These are phyloP conservation scores for Pseudobourletiella spinata DNA, from an alignment of 1,140 invertebrate species.

Conservation along the genomic window DNA sequence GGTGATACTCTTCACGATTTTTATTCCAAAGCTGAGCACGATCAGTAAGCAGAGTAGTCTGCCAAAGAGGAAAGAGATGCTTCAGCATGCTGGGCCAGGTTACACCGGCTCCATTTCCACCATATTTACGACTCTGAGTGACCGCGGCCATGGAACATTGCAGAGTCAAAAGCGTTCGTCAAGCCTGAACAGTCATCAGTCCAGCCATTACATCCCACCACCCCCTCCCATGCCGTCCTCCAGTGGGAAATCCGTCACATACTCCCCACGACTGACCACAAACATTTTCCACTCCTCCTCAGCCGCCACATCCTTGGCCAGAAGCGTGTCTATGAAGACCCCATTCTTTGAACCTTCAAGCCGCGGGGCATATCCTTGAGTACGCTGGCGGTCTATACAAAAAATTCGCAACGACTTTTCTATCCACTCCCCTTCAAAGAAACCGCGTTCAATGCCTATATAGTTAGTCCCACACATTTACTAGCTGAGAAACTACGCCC, in stretches of 20 bases:
- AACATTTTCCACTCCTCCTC: conserved; percentile 35
- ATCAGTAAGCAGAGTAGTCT: conserved; percentile 37
- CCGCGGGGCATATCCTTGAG: conserved; percentile 34
- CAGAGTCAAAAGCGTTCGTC: conserved; percentile 29
- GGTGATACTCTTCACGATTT: conserved; percentile 39
- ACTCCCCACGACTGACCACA: conserved; percentile 31
- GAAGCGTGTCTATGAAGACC: conserved; percentile 36
- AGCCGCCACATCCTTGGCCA: conserved; percentile 31
- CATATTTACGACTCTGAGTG: conserved; percentile 36
- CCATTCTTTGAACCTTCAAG: conserved; percentile 26
- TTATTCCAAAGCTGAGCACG: conserved; percentile 40
- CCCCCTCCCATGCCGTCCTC: conserved; percentile 20
- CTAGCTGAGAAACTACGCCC: no score
- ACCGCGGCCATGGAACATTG: conserved; percentile 29
- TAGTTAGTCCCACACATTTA: no score
- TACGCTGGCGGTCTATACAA: background rate
- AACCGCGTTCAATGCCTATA: no score
- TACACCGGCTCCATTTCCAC: conserved; percentile 36
- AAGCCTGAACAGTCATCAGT: conserved; percentile 4
- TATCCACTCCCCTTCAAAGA: no score
- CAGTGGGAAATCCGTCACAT: conserved; percentile 30
- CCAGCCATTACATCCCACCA: conserved; percentile 21
- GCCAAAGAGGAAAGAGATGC: conserved; percentile 33
- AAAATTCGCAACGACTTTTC: no score
- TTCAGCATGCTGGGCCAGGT: conserved; percentile 31